Conservation (phyloP, 2,888 invertebrate species). For the Cheilosia impressa region DNA sequence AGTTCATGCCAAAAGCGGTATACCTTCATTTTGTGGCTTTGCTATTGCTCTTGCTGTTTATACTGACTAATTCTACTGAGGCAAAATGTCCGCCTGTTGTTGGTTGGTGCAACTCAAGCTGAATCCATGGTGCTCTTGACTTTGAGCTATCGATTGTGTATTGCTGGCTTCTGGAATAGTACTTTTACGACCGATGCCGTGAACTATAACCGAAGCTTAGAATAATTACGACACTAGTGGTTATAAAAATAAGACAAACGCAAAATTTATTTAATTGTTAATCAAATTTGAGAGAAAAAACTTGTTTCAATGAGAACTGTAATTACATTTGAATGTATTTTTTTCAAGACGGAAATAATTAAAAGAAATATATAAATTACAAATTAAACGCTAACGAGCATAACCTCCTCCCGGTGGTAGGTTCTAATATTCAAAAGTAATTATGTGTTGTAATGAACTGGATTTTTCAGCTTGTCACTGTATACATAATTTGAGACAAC, state of each 20-base stretch:
- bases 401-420: neutral
- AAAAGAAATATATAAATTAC: too few relatives aligned
- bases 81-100: neutral
- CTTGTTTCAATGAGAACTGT: neutral
- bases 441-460: too few relatives aligned
- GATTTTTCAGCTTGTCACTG: too few relatives aligned
- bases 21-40: neutral
- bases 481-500: too few relatives aligned
- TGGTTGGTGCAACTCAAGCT: neutral
- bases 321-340: neutral
- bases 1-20: constrained; percentile 25
- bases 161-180: neutral
- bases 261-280: neutral
- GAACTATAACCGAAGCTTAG: neutral
- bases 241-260: neutral
- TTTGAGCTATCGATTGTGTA: neutral
- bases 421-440: neutral
- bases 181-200: neutral
- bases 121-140: neutral
- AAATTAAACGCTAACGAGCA: too few relatives aligned
- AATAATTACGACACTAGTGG: neutral
- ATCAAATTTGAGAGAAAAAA: neutral
- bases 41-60: neutral
- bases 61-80: neutral
- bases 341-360: neutral